Evolutionary conservation across 2,888 invertebrate genomes (phyloP), one percentile per base, ranked within the genome.

Genomic region (Chrysolina oricalcia): DNA sequence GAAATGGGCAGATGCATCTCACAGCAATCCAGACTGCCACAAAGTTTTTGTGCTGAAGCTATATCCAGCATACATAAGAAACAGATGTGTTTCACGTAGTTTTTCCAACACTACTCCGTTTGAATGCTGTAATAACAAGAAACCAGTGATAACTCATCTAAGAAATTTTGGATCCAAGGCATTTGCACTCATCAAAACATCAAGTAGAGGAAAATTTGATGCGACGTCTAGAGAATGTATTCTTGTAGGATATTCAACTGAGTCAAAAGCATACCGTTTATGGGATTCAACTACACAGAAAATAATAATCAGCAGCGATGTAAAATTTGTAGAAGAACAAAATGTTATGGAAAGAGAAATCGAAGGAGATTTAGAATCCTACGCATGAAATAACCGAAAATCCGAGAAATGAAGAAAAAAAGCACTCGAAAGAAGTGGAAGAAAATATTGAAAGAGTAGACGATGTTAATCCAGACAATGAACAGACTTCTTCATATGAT

Each of bases 31-130:
- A 35, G 35, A 35, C 35, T 35, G 0, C 8, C 35, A 35, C 35
- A 35, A 35, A 35, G 35, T 35, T 35, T 35, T 35, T 35, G 35
- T 4, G 35, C 35, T 35, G 35, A 87, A 75, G 87, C 87, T 8
- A 78, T 86, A n/a, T 76, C 75, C 35, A 83, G 82, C 82, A 41
- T 86, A 86, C 70, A 69, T 87, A 9, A 73, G 80, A 53, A 88
- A 88, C 71, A 71, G 87, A 66, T 77, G 81, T 50, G 80, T 82
- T 19, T 82, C 83, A 19, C 81, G 63, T 48, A 71, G 70, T 3
- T 46, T 46, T 0, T 13, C 15, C 46, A n/a, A n/a, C 15, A 46
- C 46, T 15, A 46, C 46, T 15, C 46, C 46, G 2, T 46, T 46
- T n/a, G 46, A 46, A 46, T 15, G 13, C 15, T 46, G 46, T 9